Base-by-base conservation (phyloP, 2,113 vertebrate species). In the Ciconia stormi region DNA sequence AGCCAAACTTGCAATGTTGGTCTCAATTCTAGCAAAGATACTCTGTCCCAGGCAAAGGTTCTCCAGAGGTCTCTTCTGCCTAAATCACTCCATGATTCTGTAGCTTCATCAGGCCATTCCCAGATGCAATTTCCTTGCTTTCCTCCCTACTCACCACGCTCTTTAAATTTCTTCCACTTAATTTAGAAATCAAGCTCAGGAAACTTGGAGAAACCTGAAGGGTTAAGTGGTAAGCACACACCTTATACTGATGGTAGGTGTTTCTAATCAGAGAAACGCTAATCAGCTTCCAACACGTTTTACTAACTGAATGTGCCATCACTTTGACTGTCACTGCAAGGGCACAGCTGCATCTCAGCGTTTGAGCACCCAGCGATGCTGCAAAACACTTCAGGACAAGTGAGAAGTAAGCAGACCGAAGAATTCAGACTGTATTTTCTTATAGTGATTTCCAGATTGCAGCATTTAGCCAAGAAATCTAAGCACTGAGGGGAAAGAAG, bases 331-430 rank as follows among this genome's bases (percentile, higher is more conserved):
- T 62, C 80, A 83, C 89, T 61, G 67, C 87, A 96, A 94, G 92
- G 95, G 69, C 94, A 79, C 55, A 90, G 73, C 90, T 81, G 94
- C 87, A 63, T 13, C 61, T 9, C 61, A 5, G 77, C 0, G 0
- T 40, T 65, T 0, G 2, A 93, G 84, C 81, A 87, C 3, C 1
- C 61, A 89, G 81, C 20, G 0, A 56, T 70, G 87, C 87, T 81
- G 83, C 92, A 83, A 23, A 93, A 81, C 87, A 70, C 58, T 81
- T 27, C 58, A 94, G 72, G 77, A 58, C 46, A 61, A 78, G 69
- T 2, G 30, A 93, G 78, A 66, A 74, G 26, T 32, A 93, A 91
- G 66, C 38, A 61, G 49, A 81, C 12, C 27, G 8, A 72, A 67
- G 26, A 74, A 77, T 62, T 74, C 82, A 53, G 74, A 34, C 11